Evolutionary conservation across 2,888 invertebrate genomes (phyloP), one percentile per base, ranked within the genome.

Genomic region (Leptopilina syphax): DNA sequence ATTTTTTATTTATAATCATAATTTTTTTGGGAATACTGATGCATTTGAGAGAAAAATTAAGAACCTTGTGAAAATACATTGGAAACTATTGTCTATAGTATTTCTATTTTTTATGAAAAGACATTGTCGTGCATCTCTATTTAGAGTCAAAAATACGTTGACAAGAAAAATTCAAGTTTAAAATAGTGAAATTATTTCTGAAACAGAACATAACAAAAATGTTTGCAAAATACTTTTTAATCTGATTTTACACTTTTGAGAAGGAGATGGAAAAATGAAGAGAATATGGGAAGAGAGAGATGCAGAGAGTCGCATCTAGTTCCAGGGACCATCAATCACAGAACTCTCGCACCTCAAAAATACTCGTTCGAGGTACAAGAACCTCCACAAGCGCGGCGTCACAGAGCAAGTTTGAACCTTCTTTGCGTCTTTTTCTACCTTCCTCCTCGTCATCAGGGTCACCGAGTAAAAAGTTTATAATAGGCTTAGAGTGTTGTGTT

Each of bases 291-390:
- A 44, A 54, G 24, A 70, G 44, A 57, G 63, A 65, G 73, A 34
- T 34, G 34, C 34, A 54, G 63, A 65, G 65, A 79, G 65, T 65
- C 73, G 65, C 79, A 79, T 79, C 73, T 79, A 70, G 79, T 79
- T 79, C 50, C 79, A 73, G 44, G 85, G 89, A 89, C 87, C 88
- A 91, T 91, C 91, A 91, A 91, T 91, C 91, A 91, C 88, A 84
- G 82, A 82, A 87, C 89, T 89, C 88, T 86, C 86, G 87, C 86
- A 84, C 87, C 85, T 88, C 84, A 82, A 84, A 86, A 85, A 86
- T 85, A 84, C 85, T 83, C 85, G 85, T 87, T 87, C 85, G 87
- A 88, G 88, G 90, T 89, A 91, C 90, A 90, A 90, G 90, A 90
- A 90, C 86, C 86, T 82, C 86, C 87, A 84, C 84, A 86, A 83